phyloP scores from a whole-genome alignment of 1,140 invertebrate genomes.

The Rhyacophila brunnea region DNA sequence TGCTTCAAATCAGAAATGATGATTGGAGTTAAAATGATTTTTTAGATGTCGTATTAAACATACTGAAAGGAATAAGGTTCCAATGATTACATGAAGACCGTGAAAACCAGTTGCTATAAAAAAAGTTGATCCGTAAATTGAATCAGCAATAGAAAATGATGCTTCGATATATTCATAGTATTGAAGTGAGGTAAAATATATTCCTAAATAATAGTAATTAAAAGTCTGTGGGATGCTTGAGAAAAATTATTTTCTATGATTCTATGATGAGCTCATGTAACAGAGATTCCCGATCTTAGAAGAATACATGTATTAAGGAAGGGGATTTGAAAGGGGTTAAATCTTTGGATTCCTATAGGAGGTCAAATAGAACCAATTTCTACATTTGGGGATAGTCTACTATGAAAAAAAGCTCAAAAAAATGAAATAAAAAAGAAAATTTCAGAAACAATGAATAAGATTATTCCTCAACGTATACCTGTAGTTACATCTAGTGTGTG shows the following conservation, averaged over 20 bases:
- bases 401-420: constrained; percentile 67
- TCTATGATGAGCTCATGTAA: constrained; percentile 57
- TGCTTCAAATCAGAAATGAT: constrained; percentile 3
- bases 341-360: constrained; percentile 51
- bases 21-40: constrained; percentile 40
- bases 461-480: constrained; percentile 59
- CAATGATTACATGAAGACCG: constrained; percentile 70
- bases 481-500: constrained; percentile 40
- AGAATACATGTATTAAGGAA: constrained; percentile 63
- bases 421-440: constrained; percentile 65
- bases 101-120: constrained; percentile 73
- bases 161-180: constrained; percentile 56
- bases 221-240: constrained; percentile 47
- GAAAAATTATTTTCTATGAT: constrained; percentile 52
- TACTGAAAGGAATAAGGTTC: constrained; percentile 61
- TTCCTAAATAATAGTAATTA: constrained; percentile 57
- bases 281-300: constrained; percentile 54
- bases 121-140: constrained; percentile 65
- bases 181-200: too few relatives aligned
- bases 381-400: constrained; percentile 57
- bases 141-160: constrained; percentile 47
- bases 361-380: constrained; percentile 63
- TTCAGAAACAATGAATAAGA: constrained; percentile 65
- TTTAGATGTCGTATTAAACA: constrained; percentile 54
- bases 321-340: constrained; percentile 59